Percentiles rank a stretch among this genome's conserved stretches.
Evolutionary conservation across 2,113 vertebrate species (phyloP).

Genomic region (Perccottus glenii): DNA sequence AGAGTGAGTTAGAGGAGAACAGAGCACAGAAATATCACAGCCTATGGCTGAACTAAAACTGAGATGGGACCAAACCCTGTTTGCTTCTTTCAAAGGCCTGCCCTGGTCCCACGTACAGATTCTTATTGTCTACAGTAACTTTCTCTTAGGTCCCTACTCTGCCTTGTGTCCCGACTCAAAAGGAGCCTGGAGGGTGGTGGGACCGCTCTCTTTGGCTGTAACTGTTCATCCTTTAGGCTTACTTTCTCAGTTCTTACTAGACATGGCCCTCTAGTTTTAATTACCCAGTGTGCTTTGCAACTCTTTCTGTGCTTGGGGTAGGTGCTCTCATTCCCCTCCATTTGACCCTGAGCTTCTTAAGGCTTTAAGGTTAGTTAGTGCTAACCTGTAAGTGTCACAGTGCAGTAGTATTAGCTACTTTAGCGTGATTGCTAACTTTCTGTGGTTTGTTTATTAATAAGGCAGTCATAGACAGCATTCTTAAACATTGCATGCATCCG

Average conservation of each 20-base stretch:
- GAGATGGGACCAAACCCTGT: conserved; percentile 37
- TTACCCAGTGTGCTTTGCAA: conserved; percentile 58
- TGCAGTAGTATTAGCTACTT: conserved; percentile 8
- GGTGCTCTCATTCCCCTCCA: conserved; percentile 41
- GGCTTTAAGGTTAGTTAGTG: conserved; percentile 35
- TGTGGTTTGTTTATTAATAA: conserved; percentile 21
- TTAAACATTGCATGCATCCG: conserved; percentile 69
- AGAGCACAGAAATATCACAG: conserved; percentile 25
- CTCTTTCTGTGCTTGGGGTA: conserved; percentile 23
- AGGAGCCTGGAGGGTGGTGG: conserved; percentile 17
- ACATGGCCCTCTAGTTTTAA: conserved; percentile 26
- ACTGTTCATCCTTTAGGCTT: conserved; percentile 39
- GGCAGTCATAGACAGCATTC: conserved; percentile 49
- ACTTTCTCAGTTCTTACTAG: conserved; percentile 38
- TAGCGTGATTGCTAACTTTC: conserved; percentile 15
- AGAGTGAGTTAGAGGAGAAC: conserved; percentile 27
- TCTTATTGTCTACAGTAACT: conserved; percentile 39
- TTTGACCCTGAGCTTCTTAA: conserved; percentile 46
- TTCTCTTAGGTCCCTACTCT: conserved; percentile 44
- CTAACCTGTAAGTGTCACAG: conserved; percentile 46
- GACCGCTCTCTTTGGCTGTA: conserved; percentile 32
- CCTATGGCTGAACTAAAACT: conserved; percentile 5
- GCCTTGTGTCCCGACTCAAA: neutral
- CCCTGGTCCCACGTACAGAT: conserved; percentile 52
- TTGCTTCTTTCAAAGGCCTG: conserved; percentile 27